Evolutionary conservation across 2,113 vertebrate species (phyloP), one percentile per base, ranked within the genome.

Genomic region (Columba livia): DNA sequence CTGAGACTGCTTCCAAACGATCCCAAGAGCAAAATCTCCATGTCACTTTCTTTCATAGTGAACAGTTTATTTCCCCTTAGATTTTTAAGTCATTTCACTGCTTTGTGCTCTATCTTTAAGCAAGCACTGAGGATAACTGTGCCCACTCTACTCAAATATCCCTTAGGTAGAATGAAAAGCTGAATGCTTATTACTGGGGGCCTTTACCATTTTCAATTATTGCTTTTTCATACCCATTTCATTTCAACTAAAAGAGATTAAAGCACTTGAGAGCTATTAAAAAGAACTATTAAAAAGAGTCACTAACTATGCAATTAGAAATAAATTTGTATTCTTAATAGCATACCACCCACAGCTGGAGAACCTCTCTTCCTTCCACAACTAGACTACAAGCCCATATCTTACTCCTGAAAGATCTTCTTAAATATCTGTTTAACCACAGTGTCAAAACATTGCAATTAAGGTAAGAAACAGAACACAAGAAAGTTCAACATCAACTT

Each of bases 311-410:
- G 67, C 61, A 90, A 90, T 94, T 90, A 94, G 83, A 73, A 92
- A 85, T 48, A 72, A 77, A 48, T 94, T 66, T 79, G 85, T 96
- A 66, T 87, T 95, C 73, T 81, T 92, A 95, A 87, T 54, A 79
- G 42, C 79, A 66, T n/a, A 50, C 77, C 88, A 86, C 86, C 73
- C 86, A 93, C 94, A 93, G 72, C 53, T 84, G 66, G 40, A 79
- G n/a, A 96, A 65, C n/a, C 60, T 17, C 8, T 90, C 51, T 82
- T 65, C 29, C 31, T 88, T 81, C n/a, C 28, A 20, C 12, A 51
- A 9, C 47, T 64, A 54, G 17, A 69, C 23, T 19, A 34, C 14
- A 65, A 93, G 16, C 71, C 67, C 8, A 0, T 80, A 91, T n/a
- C 66, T 60, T 81, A 71, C 17, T 88, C 60, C 26, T 85, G 44